These are phyloP conservation scores for Sesia bembeciformis DNA, from an alignment of 2,888 invertebrate genomes.

Conservation along the genomic window DNA sequence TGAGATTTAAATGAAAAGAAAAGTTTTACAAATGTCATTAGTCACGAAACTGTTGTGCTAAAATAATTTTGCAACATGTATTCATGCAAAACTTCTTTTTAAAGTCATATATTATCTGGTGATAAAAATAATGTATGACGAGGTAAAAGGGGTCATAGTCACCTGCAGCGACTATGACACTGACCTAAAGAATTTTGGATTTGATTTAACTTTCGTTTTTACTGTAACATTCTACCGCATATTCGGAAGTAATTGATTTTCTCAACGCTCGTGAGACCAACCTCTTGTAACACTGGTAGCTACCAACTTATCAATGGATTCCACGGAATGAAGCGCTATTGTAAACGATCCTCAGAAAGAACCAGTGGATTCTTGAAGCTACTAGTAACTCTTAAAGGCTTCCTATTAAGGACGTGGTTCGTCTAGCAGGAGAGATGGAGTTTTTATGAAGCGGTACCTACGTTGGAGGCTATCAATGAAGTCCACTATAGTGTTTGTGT, in stretches of 20 bases:
- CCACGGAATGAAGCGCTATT: conserved; percentile 69
- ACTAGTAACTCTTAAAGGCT: conserved; percentile 16
- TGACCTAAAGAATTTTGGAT: neutral
- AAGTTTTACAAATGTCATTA: no score
- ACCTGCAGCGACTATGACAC: no score
- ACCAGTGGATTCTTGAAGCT: conserved; percentile 29
- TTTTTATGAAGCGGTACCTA: conserved; percentile 58
- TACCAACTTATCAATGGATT: conserved; percentile 70
- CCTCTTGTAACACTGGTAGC: conserved; percentile 70
- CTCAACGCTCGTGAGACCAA: conserved; percentile 56
- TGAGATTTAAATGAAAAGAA: no score
- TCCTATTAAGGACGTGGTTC: conserved; percentile 27
- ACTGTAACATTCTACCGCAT: conserved; percentile 12
- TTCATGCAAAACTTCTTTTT: no score
- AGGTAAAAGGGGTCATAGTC: no score
- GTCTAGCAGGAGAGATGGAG: conserved; percentile 20
- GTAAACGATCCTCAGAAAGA: conserved; percentile 59
- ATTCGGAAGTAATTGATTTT: conserved; percentile 38
- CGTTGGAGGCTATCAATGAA: conserved; percentile 72
- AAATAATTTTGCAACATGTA: no score
- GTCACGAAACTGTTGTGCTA: no score
- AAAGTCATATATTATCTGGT: no score
- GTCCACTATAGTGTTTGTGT: conserved; percentile 69
- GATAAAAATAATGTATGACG: no score
- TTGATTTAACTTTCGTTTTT: conserved; percentile 10